Conservation (phyloP, 1,140 invertebrate genomes). For the Coenobita brevimanus region DNA sequence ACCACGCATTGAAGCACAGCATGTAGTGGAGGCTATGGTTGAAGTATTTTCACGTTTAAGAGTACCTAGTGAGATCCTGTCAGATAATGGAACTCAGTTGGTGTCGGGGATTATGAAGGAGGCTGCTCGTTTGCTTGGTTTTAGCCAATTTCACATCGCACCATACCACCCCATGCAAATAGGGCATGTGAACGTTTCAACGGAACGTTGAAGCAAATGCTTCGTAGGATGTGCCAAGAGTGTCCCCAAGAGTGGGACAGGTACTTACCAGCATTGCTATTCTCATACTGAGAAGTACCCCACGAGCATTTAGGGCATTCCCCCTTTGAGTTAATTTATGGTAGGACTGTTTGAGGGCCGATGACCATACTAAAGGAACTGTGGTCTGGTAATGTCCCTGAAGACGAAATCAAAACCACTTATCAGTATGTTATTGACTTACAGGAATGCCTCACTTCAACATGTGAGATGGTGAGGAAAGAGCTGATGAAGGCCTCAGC, state of each 20-base stretch:
- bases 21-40: too few species aligned
- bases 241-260: background rate
- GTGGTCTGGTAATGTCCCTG: background rate
- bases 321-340: background rate
- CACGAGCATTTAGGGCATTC: background rate
- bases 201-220: background rate
- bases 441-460: background rate
- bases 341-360: background rate
- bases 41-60: too few species aligned
- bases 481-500: background rate
- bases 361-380: background rate
- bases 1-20: too few species aligned
- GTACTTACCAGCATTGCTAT: background rate
- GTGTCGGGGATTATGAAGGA: too few species aligned
- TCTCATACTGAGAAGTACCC: background rate
- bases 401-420: too few species aligned
- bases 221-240: background rate
- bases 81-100: too few species aligned
- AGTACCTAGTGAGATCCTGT: too few species aligned
- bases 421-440: conserved; percentile 3
- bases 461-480: background rate
- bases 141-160: too few species aligned
- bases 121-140: too few species aligned
- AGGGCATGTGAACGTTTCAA: background rate
- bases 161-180: too few species aligned